A percentile compares a stretch with the other conserved stretches of the same genome.
Evolutionary conservation across 37 sponge, comb jelly and placozoan genomes (phyloP).

Genomic region (Cliona cf. orientalis): DNA sequence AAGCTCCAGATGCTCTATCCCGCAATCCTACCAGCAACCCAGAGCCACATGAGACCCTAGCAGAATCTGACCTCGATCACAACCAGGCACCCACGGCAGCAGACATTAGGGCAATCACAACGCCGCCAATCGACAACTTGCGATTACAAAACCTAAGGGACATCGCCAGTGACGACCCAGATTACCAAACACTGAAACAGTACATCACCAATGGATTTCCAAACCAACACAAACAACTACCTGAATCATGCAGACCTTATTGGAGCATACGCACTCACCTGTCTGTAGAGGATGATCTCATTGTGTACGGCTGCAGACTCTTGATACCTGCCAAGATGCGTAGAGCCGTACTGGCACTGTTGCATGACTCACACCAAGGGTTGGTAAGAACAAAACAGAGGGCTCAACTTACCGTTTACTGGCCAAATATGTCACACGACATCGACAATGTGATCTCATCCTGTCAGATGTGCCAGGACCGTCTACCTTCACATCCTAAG

Average conservation of each 20-base stretch:
- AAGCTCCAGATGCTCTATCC: slow-evolving; percentile 29
- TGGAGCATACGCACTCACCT: slow-evolving; percentile 21
- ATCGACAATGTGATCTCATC: slow-evolving; percentile 16
- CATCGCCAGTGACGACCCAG: slow-evolving; percentile 4
- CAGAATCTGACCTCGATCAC: neutral
- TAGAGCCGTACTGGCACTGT: neutral
- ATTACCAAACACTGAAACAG: slow-evolving; percentile 21
- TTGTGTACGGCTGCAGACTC: slow-evolving; percentile 13
- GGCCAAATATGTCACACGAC: no score
- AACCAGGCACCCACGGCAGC: neutral
- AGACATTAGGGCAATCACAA: slow-evolving; percentile 25
- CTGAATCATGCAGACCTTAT: neutral
- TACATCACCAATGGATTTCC: slow-evolving; percentile 22
- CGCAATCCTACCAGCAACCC: slow-evolving; percentile 7
- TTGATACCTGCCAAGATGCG: slow-evolving; percentile 4
- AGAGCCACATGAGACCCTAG: slow-evolving; percentile 5
- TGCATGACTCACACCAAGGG: slow-evolving; percentile 5
- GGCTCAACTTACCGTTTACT: no score
- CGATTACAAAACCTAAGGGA: slow-evolving; percentile 4
- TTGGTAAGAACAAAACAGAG: no score
- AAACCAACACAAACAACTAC: slow-evolving; percentile 6
- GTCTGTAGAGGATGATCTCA: slow-evolving; percentile 5
- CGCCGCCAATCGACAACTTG: no score
- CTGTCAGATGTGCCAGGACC: slow-evolving; percentile 23
- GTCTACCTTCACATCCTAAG: slow-evolving; percentile 1